Evolutionary conservation across 1,140 invertebrate species (phyloP).

Genomic region (Eriocheir sinensis): DNA sequence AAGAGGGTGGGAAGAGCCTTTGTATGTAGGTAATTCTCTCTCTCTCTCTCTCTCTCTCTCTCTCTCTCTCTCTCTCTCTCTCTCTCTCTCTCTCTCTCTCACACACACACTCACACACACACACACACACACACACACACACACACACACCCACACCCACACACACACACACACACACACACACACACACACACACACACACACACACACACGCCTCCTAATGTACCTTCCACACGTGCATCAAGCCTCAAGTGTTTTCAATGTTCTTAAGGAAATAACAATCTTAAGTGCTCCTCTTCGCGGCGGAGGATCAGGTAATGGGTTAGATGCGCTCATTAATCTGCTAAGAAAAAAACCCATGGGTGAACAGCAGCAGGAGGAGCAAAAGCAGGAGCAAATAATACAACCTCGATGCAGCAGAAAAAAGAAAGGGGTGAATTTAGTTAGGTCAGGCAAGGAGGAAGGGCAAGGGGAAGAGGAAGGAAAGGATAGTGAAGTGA

Average conservation of each 20-base stretch:
- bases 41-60: slow-evolving; percentile 22
- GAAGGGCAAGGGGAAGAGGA: not conserved
- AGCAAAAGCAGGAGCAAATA: no score
- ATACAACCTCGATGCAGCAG: not conserved
- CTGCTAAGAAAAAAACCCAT: not conserved
- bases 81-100: not conserved
- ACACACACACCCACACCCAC: not conserved
- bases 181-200: slow-evolving; percentile 2
- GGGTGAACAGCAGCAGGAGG: not conserved
- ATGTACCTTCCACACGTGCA: not conserved
- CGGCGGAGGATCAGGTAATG: not conserved
- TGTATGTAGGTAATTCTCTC: no score
- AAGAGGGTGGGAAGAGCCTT: no score
- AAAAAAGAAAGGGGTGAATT: not conserved
- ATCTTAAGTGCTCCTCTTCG: not conserved
- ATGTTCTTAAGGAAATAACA: not conserved
- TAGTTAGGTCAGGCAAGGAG: not conserved
- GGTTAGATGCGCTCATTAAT: not conserved
- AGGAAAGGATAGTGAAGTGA: no score
- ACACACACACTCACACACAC: no score
- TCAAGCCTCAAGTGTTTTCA: not conserved
- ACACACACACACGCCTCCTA: not conserved
- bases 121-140: not conserved
- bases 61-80: not conserved
- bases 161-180: not conserved